phyloP scores from a whole-genome alignment of 2,888 invertebrate genomes.

The Ceriagrion tenellum region DNA sequence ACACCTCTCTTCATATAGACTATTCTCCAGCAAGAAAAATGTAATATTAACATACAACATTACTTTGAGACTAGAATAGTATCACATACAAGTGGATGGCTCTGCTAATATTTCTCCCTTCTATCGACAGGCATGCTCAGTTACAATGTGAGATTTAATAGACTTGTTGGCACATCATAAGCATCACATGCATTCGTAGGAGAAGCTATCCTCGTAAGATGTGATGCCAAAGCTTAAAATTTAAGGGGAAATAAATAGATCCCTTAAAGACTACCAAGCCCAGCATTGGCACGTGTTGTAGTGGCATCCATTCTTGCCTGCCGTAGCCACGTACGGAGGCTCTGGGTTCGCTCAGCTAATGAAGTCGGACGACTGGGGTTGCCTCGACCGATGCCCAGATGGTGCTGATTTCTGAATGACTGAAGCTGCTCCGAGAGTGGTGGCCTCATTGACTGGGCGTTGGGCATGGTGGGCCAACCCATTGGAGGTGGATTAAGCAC shows the following conservation, averaged over 20 bases:
- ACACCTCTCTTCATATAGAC: conserved; percentile 10
- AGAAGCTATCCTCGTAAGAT: conserved; percentile 8
- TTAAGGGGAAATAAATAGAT: not conserved
- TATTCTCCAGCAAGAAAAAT: not conserved
- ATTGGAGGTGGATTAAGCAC: conserved; percentile 56
- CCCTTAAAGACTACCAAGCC: conserved; percentile 50
- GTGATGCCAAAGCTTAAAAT: conserved; percentile 31
- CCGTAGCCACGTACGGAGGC: conserved; percentile 84
- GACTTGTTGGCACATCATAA: conserved; percentile 47
- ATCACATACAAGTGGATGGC: conserved; percentile 64
- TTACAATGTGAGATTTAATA: conserved; percentile 3
- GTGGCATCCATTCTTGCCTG: conserved; percentile 77
- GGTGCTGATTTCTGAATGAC: conserved; percentile 76
- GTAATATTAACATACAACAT: not conserved
- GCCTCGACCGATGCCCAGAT: conserved; percentile 75
- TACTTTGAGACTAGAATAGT: conserved; percentile 49
- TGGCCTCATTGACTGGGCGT: conserved; percentile 22
- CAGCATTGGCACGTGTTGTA: not conserved
- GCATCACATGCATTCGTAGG: not conserved
- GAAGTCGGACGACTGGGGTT: conserved; percentile 75
- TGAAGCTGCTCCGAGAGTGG: conserved; percentile 75
- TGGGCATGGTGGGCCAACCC: conserved; percentile 68
- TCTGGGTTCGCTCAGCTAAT: conserved; percentile 83
- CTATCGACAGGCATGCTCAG: conserved; percentile 28
- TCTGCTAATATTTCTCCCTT: conserved; percentile 32